Evolutionary conservation across 2,797 vertebrate genomes (phyloP), one percentile per base, ranked within the genome.

Genomic region (Premnoplex brunnescens): DNA sequence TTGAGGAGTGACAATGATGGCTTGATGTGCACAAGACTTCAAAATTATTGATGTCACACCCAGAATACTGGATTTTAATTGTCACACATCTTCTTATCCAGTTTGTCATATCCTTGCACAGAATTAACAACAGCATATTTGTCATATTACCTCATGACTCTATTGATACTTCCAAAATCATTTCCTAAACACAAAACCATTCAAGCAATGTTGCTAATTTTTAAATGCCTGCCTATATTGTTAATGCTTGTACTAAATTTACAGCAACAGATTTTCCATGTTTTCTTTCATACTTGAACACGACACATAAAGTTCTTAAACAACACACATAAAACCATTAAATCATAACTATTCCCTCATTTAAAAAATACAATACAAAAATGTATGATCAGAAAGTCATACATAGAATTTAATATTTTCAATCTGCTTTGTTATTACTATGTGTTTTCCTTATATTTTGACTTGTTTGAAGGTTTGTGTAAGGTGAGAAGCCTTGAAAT

Each of bases 401-500:
- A 77, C 89, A 77, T 10, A 27, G 8, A 84, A 77, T 86, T 85
- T 44, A 87, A 59, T 3, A 23, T 84, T 93, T 95, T 76, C 26
- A 52, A 9, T 91, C 20, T 64, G 85, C 60, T 76, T 88, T 77
- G 76, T n/a, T 10, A 54, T 66, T 91, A 48, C 36, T 62, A 10
- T 64, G 27, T 54, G 3, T 81, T 89, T 94, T 89, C 23, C 20
- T 55, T 67, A 28, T 2, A 27, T 51, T 92, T 84, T 39, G 62
- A 22, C 28, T 72, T 78, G 9, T 81, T 49, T 63, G 41, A 79
- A 52, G 14, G 34, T 56, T 85, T 72, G 14, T 74, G 22, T 85
- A 93, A 88, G 64, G 75, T 93, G 64, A 91, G 60, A 86, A 93
- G 30, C 24, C 75, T 74, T 92, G 69, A 93, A 95, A 95, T 83